Conservation (phyloP, 2,113 vertebrate species). For the Tachuris rubrigastra region DNA sequence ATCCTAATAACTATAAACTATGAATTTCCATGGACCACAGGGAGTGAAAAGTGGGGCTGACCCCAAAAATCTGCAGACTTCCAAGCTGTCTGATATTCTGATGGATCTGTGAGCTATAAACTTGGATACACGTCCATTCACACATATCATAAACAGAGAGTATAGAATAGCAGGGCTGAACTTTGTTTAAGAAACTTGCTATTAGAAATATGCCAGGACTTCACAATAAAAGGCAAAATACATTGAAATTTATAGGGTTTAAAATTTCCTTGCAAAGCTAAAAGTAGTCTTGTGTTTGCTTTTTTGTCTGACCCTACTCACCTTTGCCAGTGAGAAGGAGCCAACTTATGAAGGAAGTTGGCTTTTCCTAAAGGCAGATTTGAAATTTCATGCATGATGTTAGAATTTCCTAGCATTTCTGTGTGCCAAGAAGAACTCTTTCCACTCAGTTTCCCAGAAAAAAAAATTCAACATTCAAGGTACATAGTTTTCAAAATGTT, state of each 20-base stretch:
- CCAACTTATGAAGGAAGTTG: slow-evolving; percentile 21
- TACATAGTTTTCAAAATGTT: slow-evolving; percentile 12
- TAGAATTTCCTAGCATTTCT: slow-evolving; percentile 45
- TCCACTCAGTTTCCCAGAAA: slow-evolving; percentile 36
- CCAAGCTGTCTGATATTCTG: background rate
- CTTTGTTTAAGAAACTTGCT: background rate
- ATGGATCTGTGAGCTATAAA: background rate
- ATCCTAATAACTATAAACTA: background rate
- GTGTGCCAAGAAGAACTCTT: slow-evolving; percentile 27
- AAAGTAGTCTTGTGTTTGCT: background rate
- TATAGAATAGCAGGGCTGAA: background rate
- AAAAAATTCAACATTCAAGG: background rate
- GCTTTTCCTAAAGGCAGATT: slow-evolving; percentile 45
- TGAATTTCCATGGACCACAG: background rate
- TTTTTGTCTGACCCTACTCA: slow-evolving; percentile 11
- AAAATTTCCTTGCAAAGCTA: background rate
- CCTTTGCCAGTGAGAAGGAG: slow-evolving; percentile 10
- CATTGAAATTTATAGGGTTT: slow-evolving; percentile 31
- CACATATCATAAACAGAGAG: background rate
- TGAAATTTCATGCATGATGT: slow-evolving; percentile 42
- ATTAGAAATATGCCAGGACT: slow-evolving; percentile 22
- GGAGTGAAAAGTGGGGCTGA: background rate
- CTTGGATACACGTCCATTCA: background rate
- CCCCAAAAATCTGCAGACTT: background rate
- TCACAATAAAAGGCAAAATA: slow-evolving; percentile 10